Percentiles rank a stretch among this genome's conserved stretches.
These are phyloP conservation scores for Tupiocoris notatus DNA, from an alignment of 2,888 invertebrate species.

Conservation along the genomic window DNA sequence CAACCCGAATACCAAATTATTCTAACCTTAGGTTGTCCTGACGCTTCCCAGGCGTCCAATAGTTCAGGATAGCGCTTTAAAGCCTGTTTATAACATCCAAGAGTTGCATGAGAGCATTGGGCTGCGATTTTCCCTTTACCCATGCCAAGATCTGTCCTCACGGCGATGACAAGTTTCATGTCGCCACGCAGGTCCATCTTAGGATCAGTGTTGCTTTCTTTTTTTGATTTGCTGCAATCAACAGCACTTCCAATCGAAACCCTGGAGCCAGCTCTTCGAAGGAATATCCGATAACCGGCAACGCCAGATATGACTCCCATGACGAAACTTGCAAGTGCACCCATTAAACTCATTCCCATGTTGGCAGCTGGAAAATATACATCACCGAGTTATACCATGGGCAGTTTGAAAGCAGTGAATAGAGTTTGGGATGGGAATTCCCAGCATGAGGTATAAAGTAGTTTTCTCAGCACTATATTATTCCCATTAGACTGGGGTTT, in stretches of 20 bases:
- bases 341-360: background rate
- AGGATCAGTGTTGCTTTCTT: background rate
- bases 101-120: slow-evolving; percentile 76
- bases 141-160: slow-evolving; percentile 73
- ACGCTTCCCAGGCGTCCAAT: slow-evolving; percentile 63
- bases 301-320: slow-evolving; percentile 11
- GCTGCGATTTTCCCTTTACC: slow-evolving; percentile 75
- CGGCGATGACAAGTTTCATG: slow-evolving; percentile 71
- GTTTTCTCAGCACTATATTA: no score
- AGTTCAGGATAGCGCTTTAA: slow-evolving; percentile 54
- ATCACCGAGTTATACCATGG: no score
- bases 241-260: background rate
- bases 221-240: background rate
- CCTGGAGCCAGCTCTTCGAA: background rate
- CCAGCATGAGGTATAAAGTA: no score
- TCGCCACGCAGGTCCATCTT: slow-evolving; percentile 7
- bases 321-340: slow-evolving; percentile 7
- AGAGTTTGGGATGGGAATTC: no score
- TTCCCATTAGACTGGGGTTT: no score
- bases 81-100: slow-evolving; percentile 64
- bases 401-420: no score
- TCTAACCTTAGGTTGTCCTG: slow-evolving; percentile 68
- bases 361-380: no score
- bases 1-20: slow-evolving; percentile 70
- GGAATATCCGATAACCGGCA: background rate